phyloP scores from a whole-genome alignment of 1,140 invertebrate species.

The Dolichoris vasculosae region DNA sequence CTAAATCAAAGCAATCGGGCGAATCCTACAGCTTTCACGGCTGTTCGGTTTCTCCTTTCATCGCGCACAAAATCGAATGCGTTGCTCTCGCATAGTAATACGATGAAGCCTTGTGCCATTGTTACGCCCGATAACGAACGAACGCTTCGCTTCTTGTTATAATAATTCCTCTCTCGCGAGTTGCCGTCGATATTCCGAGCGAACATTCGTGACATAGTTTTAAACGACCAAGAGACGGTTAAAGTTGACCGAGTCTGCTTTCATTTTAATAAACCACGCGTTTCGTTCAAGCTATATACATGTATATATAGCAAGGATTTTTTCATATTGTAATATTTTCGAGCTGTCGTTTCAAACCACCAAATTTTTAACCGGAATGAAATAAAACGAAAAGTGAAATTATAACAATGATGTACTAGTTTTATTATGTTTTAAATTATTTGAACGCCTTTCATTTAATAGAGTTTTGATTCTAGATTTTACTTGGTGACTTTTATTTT shows the following conservation, averaged over 20 bases:
- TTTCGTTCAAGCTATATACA: not conserved
- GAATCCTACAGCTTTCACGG: not conserved
- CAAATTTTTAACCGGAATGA: not conserved
- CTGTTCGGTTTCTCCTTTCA: not conserved
- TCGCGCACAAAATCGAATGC: not conserved
- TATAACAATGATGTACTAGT: not conserved
- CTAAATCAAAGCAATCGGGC: conserved; percentile 13
- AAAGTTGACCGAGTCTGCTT: not conserved
- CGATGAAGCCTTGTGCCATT: not conserved
- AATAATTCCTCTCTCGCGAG: not conserved
- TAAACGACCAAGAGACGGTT: not conserved
- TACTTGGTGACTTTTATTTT: not conserved
- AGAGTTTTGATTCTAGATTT: not conserved
- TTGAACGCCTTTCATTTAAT: not conserved
- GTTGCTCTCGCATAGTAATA: not conserved
- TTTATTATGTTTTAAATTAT: not conserved
- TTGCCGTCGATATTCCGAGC: not conserved
- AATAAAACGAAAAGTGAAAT: not conserved
- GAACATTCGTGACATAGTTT: not conserved
- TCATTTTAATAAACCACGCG: not conserved
- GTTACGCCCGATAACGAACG: not conserved
- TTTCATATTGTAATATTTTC: not conserved
- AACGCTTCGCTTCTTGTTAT: not conserved
- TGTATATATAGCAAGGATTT: not conserved
- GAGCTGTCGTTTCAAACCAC: not conserved